phyloP scores from a whole-genome alignment of 1,140 invertebrate genomes.

The Chionoecetes opilio region DNA sequence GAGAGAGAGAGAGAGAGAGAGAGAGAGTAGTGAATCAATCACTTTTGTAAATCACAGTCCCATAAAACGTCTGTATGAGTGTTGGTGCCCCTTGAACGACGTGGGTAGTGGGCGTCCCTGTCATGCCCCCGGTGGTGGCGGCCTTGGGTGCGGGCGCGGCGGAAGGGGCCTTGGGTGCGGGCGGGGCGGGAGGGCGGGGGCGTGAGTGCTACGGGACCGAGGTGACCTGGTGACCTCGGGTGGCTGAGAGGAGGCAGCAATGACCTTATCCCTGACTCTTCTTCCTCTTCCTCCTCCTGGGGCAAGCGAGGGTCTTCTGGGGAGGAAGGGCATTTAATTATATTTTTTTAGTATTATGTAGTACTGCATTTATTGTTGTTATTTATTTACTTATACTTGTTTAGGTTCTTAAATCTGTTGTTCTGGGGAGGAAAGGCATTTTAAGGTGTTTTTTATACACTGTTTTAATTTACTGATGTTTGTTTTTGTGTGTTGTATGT shows the following conservation, averaged over 20 bases:
- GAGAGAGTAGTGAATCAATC: neutral
- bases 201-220: neutral
- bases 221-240: too few species aligned
- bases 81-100: neutral
- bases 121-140: neutral
- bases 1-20: slow-evolving; percentile 10
- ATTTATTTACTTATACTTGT: neutral
- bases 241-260: too few species aligned
- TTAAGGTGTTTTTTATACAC: too few species aligned
- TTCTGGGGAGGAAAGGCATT: too few species aligned
- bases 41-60: neutral
- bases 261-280: too few species aligned
- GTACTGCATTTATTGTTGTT: neutral
- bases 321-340: too few species aligned
- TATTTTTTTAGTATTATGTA: too few species aligned
- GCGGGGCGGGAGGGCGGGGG: neutral
- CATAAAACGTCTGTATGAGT: neutral
- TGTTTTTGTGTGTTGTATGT: too few species aligned
- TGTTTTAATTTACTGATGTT: too few species aligned
- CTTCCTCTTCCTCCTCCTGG: neutral
- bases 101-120: neutral
- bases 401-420: neutral
- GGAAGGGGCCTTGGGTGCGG: neutral
- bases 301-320: too few species aligned
- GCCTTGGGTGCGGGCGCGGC: neutral